Conservation (phyloP, 2,797 vertebrate genomes). For the Microctenopoma lineatum region DNA sequence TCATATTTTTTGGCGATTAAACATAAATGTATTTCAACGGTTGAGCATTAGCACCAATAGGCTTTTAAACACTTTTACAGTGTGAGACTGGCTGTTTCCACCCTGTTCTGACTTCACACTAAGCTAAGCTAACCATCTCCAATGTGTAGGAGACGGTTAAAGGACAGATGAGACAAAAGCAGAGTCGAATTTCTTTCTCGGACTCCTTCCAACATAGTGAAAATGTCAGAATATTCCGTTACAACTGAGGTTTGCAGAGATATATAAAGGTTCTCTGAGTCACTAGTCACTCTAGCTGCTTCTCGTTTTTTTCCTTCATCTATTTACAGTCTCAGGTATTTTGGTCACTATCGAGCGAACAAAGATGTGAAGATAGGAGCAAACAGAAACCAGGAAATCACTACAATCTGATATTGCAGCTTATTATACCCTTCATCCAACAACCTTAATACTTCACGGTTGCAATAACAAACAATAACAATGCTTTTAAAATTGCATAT, state of each 20-base stretch:
- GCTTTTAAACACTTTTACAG: too few species aligned
- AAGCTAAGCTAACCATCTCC: neutral
- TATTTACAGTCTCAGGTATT: neutral
- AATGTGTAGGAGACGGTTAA: too few species aligned
- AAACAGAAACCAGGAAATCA: slow-evolving; percentile 4
- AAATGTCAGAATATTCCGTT: neutral
- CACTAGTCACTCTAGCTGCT: neutral
- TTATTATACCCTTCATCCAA: neutral
- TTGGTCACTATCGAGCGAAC: neutral
- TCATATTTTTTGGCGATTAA: too few species aligned
- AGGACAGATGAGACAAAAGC: too few species aligned
- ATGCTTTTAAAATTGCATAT: slow-evolving; percentile 30
- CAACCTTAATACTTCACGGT: neutral
- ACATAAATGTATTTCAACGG: too few species aligned
- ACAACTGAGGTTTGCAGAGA: neutral
- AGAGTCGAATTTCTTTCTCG: too few species aligned
- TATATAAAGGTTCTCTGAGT: neutral
- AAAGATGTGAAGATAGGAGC: neutral
- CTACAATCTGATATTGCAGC: slow-evolving; percentile 6
- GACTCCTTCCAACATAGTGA: neutral
- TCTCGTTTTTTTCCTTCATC: neutral
- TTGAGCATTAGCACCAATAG: too few species aligned
- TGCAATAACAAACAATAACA: slow-evolving; percentile 27
- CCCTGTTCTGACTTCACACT: too few species aligned
- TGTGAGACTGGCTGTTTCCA: too few species aligned